Evolutionary conservation across 2,797 vertebrate species (phyloP), one percentile per base, ranked within the genome.

Genomic region (Hoplostethus atlanticus): DNA sequence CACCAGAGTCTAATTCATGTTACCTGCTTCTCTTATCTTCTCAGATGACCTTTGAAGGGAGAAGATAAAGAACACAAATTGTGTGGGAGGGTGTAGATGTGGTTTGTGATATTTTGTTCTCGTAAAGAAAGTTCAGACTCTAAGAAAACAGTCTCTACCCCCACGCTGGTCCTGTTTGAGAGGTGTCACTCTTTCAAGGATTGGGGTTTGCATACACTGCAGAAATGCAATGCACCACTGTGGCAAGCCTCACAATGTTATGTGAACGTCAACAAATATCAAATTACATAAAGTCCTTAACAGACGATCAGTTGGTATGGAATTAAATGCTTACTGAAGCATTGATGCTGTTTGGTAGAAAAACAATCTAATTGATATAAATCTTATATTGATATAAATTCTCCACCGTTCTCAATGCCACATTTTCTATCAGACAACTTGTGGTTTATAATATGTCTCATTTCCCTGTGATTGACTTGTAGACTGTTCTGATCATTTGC

Each of bases 11-110:
- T 86, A 84, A 82, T 91, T 92, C 84, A 91, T 80, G 84, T 93
- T 91, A 92, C 89, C 79, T 89, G 73, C 67, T 52, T 88, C 79
- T 93, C 88, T 94, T 94, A 95, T 96, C 92, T 89, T 82, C 61
- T 65, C 87, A 60, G 94, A 95, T 97, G 96, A 98, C 96, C 96
- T 98, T 98, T 97, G 94, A 96, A 96, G 93, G 80, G 91, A 94
- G 91, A 91, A 90, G 73, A 94, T 93, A 91, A 95, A 93, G 86
- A 93, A 90, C 88, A 93, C 87, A 85, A 90, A 85, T 92, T 89
- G 95, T 85, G 96, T 96, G 93, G 96, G 96, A 94, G 96, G 95
- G 85, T 92, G 84, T 85, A 93, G 95, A 96, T 97, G 96, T 95
- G 96, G 97, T 96, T 95, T 93, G 84, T 93, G 94, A 97, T 96